Percentiles rank a stretch among this genome's conserved stretches.
Evolutionary conservation across 2,797 vertebrate genomes (phyloP).

Genomic region (Saxicola maurus): DNA sequence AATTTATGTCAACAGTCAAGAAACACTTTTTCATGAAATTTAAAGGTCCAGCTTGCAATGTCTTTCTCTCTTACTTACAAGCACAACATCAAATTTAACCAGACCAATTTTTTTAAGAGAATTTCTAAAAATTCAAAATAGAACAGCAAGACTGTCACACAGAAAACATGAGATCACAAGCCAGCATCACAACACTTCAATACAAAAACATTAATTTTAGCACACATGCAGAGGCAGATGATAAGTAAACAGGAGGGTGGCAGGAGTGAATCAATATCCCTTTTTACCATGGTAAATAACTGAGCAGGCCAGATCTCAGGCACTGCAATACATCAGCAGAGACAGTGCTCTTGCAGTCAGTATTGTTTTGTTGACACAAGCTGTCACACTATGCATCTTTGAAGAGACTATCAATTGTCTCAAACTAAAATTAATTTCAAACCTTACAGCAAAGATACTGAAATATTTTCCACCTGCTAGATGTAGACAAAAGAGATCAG

Average conservation of each 20-base stretch:
- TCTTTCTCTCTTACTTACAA: not conserved
- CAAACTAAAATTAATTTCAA: not conserved
- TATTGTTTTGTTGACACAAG: not conserved
- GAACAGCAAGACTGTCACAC: not conserved
- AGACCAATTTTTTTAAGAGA: not conserved
- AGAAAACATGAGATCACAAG: fast-evolving
- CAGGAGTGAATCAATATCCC: not conserved
- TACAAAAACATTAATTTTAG: not conserved
- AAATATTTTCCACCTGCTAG: not conserved
- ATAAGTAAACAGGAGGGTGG: not conserved
- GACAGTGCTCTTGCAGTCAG: not conserved
- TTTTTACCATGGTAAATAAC: not conserved
- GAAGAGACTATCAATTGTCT: not conserved
- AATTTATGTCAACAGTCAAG: not conserved
- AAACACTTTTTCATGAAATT: not conserved
- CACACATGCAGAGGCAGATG: not conserved
- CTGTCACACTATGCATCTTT: not conserved
- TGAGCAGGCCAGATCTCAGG: not conserved
- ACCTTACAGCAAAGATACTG: not conserved
- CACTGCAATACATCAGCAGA: not conserved
- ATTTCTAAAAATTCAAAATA: not conserved
- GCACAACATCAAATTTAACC: not conserved
- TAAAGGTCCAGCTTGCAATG: not conserved
- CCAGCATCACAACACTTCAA: not conserved
- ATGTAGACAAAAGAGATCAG: not conserved